Conservation (phyloP, 2,888 invertebrate species). For the Dione vanillae region DNA sequence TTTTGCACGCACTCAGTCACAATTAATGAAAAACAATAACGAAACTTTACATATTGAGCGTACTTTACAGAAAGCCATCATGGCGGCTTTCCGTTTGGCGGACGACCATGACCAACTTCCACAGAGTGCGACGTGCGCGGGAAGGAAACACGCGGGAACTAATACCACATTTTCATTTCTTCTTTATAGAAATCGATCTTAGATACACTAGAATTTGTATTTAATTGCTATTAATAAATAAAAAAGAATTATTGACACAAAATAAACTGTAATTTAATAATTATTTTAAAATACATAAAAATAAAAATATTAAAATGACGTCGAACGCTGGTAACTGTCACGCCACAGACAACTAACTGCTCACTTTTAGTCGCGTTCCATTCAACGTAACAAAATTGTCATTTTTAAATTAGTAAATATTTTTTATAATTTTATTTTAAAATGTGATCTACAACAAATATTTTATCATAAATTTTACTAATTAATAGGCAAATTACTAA, state of each 20-base stretch:
- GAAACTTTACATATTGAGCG: constrained; percentile 89
- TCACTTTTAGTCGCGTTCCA: constrained; percentile 29
- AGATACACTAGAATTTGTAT: constrained; percentile 9
- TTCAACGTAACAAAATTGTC: constrained; percentile 7
- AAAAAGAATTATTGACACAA: constrained; percentile 40
- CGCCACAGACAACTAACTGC: constrained; percentile 45
- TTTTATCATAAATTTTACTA: background rate
- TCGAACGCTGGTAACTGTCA: constrained; percentile 47
- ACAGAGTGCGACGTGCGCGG: constrained; percentile 88
- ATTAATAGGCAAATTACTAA: background rate
- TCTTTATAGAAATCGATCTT: constrained; percentile 42
- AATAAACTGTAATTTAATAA: constrained; percentile 29
- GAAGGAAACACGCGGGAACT: constrained; percentile 86
- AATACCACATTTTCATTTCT: constrained; percentile 59
- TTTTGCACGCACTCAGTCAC: constrained; percentile 91
- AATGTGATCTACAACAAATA: background rate
- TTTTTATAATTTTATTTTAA: background rate
- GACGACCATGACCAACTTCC: constrained; percentile 87
- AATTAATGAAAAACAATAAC: constrained; percentile 89
- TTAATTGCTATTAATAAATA: constrained; percentile 35
- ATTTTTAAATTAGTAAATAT: background rate
- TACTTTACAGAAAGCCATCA: constrained; percentile 92
- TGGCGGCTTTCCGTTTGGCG: constrained; percentile 89
- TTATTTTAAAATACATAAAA: constrained; percentile 43
- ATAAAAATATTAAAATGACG: constrained; percentile 52